Conservation (phyloP, 2,888 invertebrate genomes). For the Lacanobia wlatinum region DNA sequence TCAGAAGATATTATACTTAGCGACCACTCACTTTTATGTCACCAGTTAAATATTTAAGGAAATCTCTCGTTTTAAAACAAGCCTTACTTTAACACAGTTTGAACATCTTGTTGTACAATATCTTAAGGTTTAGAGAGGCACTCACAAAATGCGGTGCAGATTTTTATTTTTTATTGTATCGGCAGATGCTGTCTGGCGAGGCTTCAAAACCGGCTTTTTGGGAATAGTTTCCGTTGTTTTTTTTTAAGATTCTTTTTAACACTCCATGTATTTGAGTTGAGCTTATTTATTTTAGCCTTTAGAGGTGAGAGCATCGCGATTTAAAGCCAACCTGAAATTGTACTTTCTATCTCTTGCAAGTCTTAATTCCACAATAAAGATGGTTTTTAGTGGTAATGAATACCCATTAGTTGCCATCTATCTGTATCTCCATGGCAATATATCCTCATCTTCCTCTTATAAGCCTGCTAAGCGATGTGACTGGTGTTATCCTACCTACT, state of each 20-base stretch:
- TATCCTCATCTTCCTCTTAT: neutral
- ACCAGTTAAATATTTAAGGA: constrained; percentile 13
- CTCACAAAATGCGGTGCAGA: constrained; percentile 36
- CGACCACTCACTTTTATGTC: constrained; percentile 25
- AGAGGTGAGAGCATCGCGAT: neutral
- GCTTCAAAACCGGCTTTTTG: constrained; percentile 64
- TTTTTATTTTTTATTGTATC: constrained; percentile 50
- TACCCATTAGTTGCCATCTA: neutral
- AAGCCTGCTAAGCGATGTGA: neutral
- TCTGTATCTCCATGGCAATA: neutral
- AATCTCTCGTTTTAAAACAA: constrained; percentile 14
- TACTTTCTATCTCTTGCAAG: neutral
- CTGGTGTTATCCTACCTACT: neutral
- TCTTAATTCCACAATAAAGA: neutral
- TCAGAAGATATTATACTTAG: constrained; percentile 37
- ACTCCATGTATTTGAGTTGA: constrained; percentile 26
- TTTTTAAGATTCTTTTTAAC: constrained; percentile 46
- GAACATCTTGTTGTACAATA: constrained; percentile 4
- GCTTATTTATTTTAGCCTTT: constrained; percentile 18
- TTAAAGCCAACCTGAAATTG: neutral
- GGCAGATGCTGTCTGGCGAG: constrained; percentile 63
- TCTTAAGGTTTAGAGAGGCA: constrained; percentile 30
- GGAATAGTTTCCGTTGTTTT: constrained; percentile 64
- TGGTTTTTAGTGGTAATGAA: neutral
- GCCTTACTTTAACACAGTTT: neutral